Evolutionary conservation across 1,140 invertebrate genomes (phyloP).

Genomic region (Trinorchestia longiramus): DNA sequence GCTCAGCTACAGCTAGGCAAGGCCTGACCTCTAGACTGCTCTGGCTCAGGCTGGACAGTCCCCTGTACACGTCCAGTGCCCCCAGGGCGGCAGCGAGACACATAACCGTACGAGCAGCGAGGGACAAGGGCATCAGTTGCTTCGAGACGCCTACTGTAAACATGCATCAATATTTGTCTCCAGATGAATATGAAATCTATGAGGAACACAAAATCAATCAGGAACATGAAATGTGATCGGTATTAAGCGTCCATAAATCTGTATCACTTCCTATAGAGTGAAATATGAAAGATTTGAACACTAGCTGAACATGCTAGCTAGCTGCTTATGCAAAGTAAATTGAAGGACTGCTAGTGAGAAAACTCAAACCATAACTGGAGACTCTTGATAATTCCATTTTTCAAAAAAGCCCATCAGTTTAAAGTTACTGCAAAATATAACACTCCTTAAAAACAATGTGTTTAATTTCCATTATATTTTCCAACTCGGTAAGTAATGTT

Average conservation of each 20-base stretch:
- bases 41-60: slow-evolving; percentile 26
- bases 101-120: background rate
- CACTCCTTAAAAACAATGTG: background rate
- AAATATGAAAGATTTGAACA: background rate
- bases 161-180: background rate
- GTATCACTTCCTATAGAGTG: background rate
- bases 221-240: background rate
- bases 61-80: slow-evolving; percentile 24
- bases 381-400: background rate
- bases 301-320: background rate
- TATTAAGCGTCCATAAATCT: background rate
- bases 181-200: background rate
- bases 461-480: background rate
- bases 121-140: slow-evolving; percentile 1
- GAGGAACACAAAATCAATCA: background rate
- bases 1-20: no score
- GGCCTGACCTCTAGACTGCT: background rate
- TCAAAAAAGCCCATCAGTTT: no score
- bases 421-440: no score
- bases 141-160: background rate
- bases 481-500: no score
- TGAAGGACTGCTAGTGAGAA: background rate
- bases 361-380: background rate
- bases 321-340: background rate
- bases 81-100: background rate